Percentiles rank a stretch among this genome's conserved stretches.
phyloP scores from a whole-genome alignment of 1,140 invertebrate genomes.

The Pomacea maculata region DNA sequence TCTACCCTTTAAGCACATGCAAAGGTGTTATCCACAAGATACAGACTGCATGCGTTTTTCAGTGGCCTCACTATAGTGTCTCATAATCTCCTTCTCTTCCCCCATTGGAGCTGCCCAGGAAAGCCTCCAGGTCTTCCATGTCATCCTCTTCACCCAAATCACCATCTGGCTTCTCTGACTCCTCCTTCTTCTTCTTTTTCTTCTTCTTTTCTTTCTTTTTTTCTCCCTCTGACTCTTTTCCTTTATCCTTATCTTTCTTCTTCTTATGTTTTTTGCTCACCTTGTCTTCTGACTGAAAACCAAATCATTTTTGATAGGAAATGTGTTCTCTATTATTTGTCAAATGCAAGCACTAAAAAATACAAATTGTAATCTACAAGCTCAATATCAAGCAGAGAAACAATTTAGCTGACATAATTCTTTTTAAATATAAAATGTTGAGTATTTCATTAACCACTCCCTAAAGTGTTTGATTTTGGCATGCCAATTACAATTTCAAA shows the following conservation, averaged over 20 bases:
- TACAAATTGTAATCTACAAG: too few species aligned
- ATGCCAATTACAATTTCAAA: neutral
- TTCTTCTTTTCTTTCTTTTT: constrained; percentile 45
- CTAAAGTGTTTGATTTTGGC: neutral
- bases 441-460: neutral
- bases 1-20: too few species aligned
- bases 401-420: neutral
- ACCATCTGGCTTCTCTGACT: constrained; percentile 64
- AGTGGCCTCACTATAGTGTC: constrained; percentile 31
- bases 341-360: neutral
- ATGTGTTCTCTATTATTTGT: neutral
- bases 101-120: constrained; percentile 61
- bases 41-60: neutral
- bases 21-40: too few species aligned
- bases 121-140: constrained; percentile 73
- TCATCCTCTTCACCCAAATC: constrained; percentile 57
- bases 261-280: constrained; percentile 62
- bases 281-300: constrained; percentile 69
- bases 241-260: constrained; percentile 61
- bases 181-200: constrained; percentile 67
- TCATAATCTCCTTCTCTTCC: constrained; percentile 40
- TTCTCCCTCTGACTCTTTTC: constrained; percentile 52
- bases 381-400: neutral
- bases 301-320: neutral
- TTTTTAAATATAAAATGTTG: neutral